Percentiles rank a stretch among this genome's conserved stretches.
Evolutionary conservation across 2,888 invertebrate genomes (phyloP).

Genomic region (Herminia tarsipennalis): DNA sequence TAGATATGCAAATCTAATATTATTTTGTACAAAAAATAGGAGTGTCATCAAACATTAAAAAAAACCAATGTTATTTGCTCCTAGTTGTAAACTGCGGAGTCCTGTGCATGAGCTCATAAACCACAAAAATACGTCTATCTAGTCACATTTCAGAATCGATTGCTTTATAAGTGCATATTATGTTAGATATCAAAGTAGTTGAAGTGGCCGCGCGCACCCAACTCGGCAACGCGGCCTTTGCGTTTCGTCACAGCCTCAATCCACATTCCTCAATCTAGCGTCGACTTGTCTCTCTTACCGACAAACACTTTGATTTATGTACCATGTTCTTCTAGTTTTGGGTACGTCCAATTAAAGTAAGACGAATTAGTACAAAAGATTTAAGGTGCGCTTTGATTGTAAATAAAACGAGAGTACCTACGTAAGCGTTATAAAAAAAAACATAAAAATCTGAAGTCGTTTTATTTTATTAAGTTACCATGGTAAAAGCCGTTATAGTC

Average conservation of each 20-base stretch:
- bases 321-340: constrained; percentile 43
- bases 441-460: not conserved
- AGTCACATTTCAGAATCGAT: constrained; percentile 29
- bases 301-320: constrained; percentile 56
- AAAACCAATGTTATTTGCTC: too few relatives aligned
- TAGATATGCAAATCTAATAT: too few relatives aligned
- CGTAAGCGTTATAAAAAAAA: not conserved
- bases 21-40: too few relatives aligned
- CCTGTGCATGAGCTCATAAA: not conserved
- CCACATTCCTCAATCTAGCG: constrained; percentile 57
- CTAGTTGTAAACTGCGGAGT: too few relatives aligned
- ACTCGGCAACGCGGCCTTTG: constrained; percentile 48
- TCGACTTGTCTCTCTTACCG: constrained; percentile 52
- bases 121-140: not conserved
- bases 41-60: too few relatives aligned
- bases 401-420: constrained; percentile 14
- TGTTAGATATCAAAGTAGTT: constrained; percentile 41
- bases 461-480: not conserved
- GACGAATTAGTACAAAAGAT: constrained; percentile 41
- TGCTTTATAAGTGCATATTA: constrained; percentile 35
- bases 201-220: constrained; percentile 38
- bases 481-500: too few relatives aligned
- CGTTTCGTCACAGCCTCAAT: constrained; percentile 59
- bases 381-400: constrained; percentile 26
- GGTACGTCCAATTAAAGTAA: constrained; percentile 46